Base-by-base conservation (phyloP, 1,140 invertebrate species). In the Magallana angulata region DNA sequence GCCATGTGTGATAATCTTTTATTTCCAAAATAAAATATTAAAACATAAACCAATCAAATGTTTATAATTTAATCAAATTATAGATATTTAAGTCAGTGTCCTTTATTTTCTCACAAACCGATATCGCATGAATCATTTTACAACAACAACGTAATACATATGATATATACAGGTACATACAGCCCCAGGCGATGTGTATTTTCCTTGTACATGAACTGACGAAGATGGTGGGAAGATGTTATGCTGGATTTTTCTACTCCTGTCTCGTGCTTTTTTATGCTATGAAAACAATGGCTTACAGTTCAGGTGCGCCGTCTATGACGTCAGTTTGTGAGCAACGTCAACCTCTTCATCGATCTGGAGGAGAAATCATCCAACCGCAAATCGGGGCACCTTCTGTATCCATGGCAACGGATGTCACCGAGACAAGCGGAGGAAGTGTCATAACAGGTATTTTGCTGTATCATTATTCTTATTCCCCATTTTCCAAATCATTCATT, bases 281-380 rank as follows among this genome's bases (percentile, higher is more conserved):
- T 76, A 76, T 7, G 24, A 24, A 12, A 30, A 36, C 24, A 76
- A 30, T 30, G 8, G 18, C 68, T 30, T 76, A 30, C 24, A 30
- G 68, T 76, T 76, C 68, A 36, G 68, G 68, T 30, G 68, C 68
- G 30, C 68, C 68, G 24, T 36, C 68, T 76, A 76, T 76, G 68
- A 76, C 68, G 30, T 76, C 68, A 76, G 68, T 76, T 8, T 76
- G 68, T 24, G 24, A 76, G 68, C 68, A 76, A 76, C 68, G 24
- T 24, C 18, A 76, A 30, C 68, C 68, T 12, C 68, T 76, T 30
- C 68, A 76, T 76, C 68, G 36, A 11, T 36, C 68, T 76, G 24
- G 24, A 12, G 68, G 18, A 12, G 24, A 76, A 76, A 76, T 76
- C 18, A 76, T 76, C 24, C 68, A 18, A 30, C 68, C 68, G 36